phyloP scores from a whole-genome alignment of 2,797 vertebrate genomes.

The Linurgus olivaceus region DNA sequence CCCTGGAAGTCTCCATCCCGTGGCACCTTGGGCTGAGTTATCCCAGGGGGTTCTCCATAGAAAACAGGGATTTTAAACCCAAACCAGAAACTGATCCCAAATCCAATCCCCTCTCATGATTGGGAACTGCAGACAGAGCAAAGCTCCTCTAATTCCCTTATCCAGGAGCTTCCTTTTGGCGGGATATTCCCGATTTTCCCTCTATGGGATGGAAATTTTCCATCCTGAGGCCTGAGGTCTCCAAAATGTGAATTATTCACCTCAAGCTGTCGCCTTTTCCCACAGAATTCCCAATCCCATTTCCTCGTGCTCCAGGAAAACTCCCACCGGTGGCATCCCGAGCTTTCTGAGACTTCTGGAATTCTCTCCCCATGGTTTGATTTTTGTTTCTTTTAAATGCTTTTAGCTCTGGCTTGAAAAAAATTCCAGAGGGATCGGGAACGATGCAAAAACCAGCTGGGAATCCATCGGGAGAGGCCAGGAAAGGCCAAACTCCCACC shows the following conservation, averaged over 20 bases:
- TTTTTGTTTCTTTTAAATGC: slow-evolving; percentile 71
- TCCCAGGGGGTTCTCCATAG: neutral
- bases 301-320: slow-evolving; percentile 5
- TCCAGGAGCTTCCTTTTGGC: fast-evolving
- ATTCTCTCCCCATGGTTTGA: slow-evolving; percentile 72
- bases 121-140: neutral
- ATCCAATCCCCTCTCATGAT: neutral
- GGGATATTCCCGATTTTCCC: neutral
- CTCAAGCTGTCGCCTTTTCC: neutral
- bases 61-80: neutral
- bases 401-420: slow-evolving; percentile 74
- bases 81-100: neutral
- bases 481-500: slow-evolving; percentile 25
- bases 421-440: slow-evolving; percentile 69
- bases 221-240: neutral
- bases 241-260: neutral
- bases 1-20: neutral
- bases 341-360: slow-evolving; percentile 54
- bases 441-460: slow-evolving; percentile 58
- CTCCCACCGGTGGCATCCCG: neutral
- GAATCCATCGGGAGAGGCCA: slow-evolving; percentile 64
- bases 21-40: neutral
- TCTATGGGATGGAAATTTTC: neutral
- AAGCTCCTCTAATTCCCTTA: neutral
- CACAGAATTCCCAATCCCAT: neutral